Evolutionary conservation across 2,797 vertebrate genomes (phyloP).

Genomic region (Dendrocincla fuliginosa): DNA sequence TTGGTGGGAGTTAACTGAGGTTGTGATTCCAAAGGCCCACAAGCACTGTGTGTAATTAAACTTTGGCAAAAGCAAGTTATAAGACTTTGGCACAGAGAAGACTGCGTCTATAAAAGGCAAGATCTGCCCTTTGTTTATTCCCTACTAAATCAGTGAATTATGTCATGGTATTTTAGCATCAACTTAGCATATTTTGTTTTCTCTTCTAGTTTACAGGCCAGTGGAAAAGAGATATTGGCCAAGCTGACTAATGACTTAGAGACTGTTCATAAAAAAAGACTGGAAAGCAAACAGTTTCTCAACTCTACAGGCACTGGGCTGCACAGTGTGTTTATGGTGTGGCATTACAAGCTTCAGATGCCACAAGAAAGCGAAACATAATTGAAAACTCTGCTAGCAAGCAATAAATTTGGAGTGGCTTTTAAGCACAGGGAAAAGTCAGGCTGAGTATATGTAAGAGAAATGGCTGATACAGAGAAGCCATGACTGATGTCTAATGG

Average conservation of each 20-base stretch:
- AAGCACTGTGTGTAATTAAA: constrained; percentile 30
- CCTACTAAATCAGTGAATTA: constrained; percentile 64
- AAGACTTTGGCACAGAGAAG: constrained; percentile 40
- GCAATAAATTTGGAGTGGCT: not conserved
- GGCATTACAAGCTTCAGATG: not conserved
- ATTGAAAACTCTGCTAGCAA: not conserved
- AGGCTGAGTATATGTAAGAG: not conserved
- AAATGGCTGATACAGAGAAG: not conserved
- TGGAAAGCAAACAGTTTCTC: not conserved
- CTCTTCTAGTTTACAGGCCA: constrained; percentile 7
- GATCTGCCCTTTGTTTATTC: constrained; percentile 74
- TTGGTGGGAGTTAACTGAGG: not conserved
- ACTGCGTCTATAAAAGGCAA: constrained; percentile 76
- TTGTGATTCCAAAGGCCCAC: not conserved
- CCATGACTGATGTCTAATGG: not conserved
- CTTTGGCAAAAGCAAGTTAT: constrained; percentile 37
- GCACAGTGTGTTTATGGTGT: not conserved
- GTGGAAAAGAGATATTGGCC: constrained; percentile 50
- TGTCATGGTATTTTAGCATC: constrained; percentile 69
- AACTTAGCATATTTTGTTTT: constrained; percentile 68
- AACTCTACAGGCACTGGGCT: not conserved
- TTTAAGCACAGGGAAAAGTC: not conserved
- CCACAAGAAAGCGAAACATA: not conserved
- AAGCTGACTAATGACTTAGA: constrained; percentile 1
- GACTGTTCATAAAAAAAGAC: not conserved